These are phyloP conservation scores for Chroicocephalus ridibundus DNA, from an alignment of 2,113 vertebrate genomes.

Conservation along the genomic window DNA sequence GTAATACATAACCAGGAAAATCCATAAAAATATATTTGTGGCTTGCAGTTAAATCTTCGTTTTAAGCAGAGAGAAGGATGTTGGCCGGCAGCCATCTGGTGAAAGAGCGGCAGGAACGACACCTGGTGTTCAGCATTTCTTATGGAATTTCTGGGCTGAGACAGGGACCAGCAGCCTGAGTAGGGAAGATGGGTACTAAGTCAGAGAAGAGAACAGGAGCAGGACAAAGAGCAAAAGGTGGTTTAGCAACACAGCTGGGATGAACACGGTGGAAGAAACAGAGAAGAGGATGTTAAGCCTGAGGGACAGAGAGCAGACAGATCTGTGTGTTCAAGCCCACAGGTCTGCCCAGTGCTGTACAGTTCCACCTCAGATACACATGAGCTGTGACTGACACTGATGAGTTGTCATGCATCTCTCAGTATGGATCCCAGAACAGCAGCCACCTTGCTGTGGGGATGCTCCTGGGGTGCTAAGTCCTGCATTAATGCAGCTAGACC, in stretches of 20 bases:
- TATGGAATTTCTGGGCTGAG: not conserved
- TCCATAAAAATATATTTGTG: not conserved
- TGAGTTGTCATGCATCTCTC: not conserved
- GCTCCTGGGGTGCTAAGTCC: not conserved
- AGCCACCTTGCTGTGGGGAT: not conserved
- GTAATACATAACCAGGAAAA: not conserved
- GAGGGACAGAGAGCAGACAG: not conserved
- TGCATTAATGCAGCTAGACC: not conserved
- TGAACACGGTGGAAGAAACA: not conserved
- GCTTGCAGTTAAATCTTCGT: not conserved
- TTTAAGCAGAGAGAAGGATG: not conserved
- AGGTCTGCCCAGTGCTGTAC: not conserved
- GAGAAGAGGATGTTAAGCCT: not conserved
- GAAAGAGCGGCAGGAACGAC: conserved; percentile 21
- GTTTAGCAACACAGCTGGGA: not conserved
- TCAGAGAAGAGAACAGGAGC: not conserved
- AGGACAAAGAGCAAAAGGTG: not conserved
- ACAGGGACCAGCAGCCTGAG: not conserved
- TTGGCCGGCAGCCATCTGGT: not conserved
- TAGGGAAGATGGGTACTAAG: not conserved
- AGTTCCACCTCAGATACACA: fast-evolving
- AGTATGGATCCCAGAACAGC: not conserved
- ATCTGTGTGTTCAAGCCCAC: not conserved
- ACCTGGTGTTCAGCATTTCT: conserved; percentile 31
- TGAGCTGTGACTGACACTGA: not conserved